A percentile compares a stretch with the other conserved stretches of the same genome.
phyloP scores from a whole-genome alignment of 1,140 invertebrate species.

The Tetramorium simillimum region DNA sequence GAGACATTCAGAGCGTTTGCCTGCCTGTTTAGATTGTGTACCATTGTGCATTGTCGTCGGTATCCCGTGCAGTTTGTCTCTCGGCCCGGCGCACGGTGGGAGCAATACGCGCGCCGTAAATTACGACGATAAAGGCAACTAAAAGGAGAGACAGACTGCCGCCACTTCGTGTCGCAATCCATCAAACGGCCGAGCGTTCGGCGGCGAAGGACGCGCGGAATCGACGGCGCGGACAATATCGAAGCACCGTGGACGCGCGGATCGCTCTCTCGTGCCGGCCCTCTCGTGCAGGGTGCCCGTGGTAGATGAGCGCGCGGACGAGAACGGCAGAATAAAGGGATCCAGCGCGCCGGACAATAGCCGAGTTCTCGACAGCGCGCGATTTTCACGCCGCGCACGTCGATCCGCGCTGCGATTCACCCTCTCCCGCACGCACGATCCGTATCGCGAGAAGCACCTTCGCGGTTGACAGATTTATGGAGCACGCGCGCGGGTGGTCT shows the following conservation, averaged over 20 bases:
- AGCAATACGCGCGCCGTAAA: conserved; percentile 59
- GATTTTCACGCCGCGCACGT: conserved; percentile 65
- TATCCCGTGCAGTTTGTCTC: conserved; percentile 36
- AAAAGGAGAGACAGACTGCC: conserved; percentile 62
- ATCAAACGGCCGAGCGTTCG: conserved; percentile 33
- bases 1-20: conserved; percentile 16
- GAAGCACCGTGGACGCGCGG: background rate
- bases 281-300: background rate
- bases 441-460: conserved; percentile 59
- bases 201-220: background rate
- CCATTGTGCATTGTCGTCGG: background rate
- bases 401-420: conserved; percentile 59
- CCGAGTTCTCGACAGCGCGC: conserved; percentile 63
- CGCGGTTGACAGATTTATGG: conserved; percentile 76
- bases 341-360: conserved; percentile 27
- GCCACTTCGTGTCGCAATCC: conserved; percentile 44
- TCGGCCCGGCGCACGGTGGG: background rate
- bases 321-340: conserved; percentile 23
- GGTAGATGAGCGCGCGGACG: background rate
- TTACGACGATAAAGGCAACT: conserved; percentile 56
- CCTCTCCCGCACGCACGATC: conserved; percentile 11
- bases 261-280: background rate
- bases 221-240: conserved; percentile 39
- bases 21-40: conserved; percentile 1
- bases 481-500: conserved; percentile 66